phyloP scores from a whole-genome alignment of 2,113 vertebrate genomes.

The Hemichromis elongatus region DNA sequence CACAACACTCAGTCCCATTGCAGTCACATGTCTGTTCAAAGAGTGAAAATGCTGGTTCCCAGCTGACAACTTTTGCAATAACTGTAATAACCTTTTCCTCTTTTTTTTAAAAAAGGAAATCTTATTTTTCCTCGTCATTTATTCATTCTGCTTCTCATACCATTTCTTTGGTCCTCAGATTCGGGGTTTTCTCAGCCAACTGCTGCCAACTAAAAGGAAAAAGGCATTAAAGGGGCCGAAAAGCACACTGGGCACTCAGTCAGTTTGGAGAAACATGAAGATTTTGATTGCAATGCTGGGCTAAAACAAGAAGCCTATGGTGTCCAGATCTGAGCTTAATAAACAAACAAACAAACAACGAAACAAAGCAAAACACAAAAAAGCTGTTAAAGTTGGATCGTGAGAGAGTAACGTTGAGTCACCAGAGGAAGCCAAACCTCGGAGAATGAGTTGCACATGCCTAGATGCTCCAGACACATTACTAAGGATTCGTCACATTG shows the following conservation, averaged over 20 bases:
- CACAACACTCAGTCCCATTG: not conserved
- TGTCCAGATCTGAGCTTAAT: not conserved
- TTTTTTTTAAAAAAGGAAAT: not conserved
- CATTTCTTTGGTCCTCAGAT: slow-evolving; percentile 27
- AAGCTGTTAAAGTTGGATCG: not conserved
- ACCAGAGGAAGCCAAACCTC: not conserved
- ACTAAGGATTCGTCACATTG: not conserved
- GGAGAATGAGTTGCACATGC: not conserved
- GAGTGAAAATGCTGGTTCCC: not conserved
- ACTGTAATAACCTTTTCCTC: not conserved
- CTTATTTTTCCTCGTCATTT: not conserved
- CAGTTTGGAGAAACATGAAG: slow-evolving; percentile 9
- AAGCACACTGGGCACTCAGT: slow-evolving; percentile 38
- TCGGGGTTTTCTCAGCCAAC: slow-evolving; percentile 28
- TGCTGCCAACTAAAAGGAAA: slow-evolving; percentile 44
- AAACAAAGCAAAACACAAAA: not conserved
- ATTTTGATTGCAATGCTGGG: not conserved
- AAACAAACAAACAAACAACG: not conserved
- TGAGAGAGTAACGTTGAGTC: not conserved
- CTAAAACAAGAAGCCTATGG: not conserved
- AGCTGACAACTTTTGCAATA: not conserved
- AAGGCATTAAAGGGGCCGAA: not conserved
- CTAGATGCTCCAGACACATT: not conserved
- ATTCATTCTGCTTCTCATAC: not conserved
- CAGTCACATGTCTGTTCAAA: not conserved